Evolutionary conservation across 2,113 vertebrate species (phyloP), one percentile per base, ranked within the genome.

Genomic region (Hemichromis elongatus): DNA sequence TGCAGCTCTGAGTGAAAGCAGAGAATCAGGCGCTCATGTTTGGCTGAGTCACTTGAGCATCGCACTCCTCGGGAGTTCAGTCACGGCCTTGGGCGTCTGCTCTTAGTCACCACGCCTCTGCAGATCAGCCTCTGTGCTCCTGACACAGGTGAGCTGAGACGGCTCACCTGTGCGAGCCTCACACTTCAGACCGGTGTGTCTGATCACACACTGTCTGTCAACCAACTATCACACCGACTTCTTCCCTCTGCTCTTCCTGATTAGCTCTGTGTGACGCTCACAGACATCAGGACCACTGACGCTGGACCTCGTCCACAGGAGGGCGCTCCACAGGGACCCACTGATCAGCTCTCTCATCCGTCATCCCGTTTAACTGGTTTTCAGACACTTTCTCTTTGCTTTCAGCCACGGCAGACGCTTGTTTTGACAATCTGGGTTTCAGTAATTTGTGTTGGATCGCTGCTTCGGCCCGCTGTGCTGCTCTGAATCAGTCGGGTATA

Each of bases 291-390:
- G 8, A 59, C 26, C 56, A 59, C 24, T 18, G 3, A 30, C 5
- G 26, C 56, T 59, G 56, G 56, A 33, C 28, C 50, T n/a, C 9
- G 50, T n/a, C 55, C 55, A 57, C 55, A 18, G 55, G 55, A 28
- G 55, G 54, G 26, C 54, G 5, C 0, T 4, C 53, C 11, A 13
- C 53, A 55, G 53, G 53, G 11, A 6, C 0, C 9, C 55, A 5
- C 2, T 33, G 13, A 1, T 57, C 55, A 57, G 55, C 24, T 28
- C 13, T 4, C 13, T 16, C 12, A 33, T 56, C 55, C 28, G 55
- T 57, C 24, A 0, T 9, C 55, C 26, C 5, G 10, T 16, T 16
- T 57, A 3, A 30, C 26, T 57, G 26, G 55, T 57, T 57, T 57
- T 57, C 55, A 57, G 55, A 28, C 55, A 57, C 24, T 57, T 28